A percentile compares a stretch with the other conserved stretches of the same genome.
Conservation (phyloP, 2,113 vertebrate genomes). For the western clawed frog (Xenopus tropicalis) region DNA sequence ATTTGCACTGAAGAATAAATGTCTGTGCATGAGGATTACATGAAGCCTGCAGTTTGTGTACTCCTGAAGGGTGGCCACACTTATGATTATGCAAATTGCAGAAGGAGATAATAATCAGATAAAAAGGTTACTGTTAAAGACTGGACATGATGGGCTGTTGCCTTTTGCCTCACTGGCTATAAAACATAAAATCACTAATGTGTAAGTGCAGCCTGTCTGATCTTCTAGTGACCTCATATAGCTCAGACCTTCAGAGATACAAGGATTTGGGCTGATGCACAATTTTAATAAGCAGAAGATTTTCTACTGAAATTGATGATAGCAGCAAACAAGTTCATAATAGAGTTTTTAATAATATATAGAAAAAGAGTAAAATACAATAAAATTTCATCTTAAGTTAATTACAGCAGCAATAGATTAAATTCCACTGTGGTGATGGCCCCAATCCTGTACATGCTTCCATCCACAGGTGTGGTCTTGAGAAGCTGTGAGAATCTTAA, state of each 20-base stretch:
- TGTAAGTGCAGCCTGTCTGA: neutral
- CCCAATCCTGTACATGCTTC: neutral
- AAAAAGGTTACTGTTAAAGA: neutral
- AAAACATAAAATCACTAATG: neutral
- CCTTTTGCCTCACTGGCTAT: neutral
- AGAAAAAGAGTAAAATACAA: neutral
- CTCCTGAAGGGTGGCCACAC: neutral
- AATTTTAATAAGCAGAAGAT: neutral
- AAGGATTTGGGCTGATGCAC: neutral
- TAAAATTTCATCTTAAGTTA: neutral
- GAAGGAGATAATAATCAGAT: neutral
- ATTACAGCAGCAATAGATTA: neutral
- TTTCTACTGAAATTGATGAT: neutral
- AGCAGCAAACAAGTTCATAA: neutral
- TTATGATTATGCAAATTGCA: neutral
- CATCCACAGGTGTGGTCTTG: neutral
- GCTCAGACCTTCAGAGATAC: neutral
- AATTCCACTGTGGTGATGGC: too few relatives aligned
- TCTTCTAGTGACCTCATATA: neutral
- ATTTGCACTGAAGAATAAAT: too few relatives aligned
- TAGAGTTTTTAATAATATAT: neutral
- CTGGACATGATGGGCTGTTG: neutral
- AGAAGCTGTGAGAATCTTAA: neutral
- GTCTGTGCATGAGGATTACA: too few relatives aligned
- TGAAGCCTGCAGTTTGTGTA: neutral